Evolutionary conservation across 2,113 vertebrate species (phyloP), one percentile per base, ranked within the genome.

Genomic region (Brachyistius frenatus): DNA sequence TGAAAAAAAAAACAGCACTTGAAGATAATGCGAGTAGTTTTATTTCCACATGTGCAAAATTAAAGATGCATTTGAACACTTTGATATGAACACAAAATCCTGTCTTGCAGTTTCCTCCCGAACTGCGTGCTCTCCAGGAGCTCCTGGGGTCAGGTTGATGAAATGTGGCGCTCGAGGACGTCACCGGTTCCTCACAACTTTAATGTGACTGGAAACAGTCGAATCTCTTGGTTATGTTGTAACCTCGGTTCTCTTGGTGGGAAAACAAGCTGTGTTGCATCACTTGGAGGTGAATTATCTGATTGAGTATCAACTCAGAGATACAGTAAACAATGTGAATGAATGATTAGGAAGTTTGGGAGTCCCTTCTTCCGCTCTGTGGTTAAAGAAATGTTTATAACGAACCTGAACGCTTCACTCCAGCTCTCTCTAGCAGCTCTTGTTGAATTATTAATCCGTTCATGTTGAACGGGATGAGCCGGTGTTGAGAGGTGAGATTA

Each of bases 391-490:
- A 49, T 33, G 44, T 84, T 76, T 63, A 54, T 70, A n/a, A 77
- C 65, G 49, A 69, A 56, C 44, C 47, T 66, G 53, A 71, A 36
- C 41, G 10, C 60, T 23, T 57, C 49, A 23, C 32, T 66, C 58
- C 63, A 23, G 50, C 66, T 53, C 66, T 56, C 50, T 41, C 58
- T 9, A 5, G 52, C 67, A 47, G 7, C 5, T 83, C 23, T 15
- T 50, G 23, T 32, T 84, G 35, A 73, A 87, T 84, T 71, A 80
- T 73, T 63, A 55, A 74, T 80, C 47, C 33, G 2, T 13, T 71
- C 3, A 11, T 73, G 69, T 49, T 53, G 5, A 55, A 55, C 39
- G 44, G 52, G 11, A 54, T 0, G 7, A 76, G 46, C 13, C 37
- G 3, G 4, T 6, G 46, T 61, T 50, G 46, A 74, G 74, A 37